Evolutionary conservation across 2,797 vertebrate genomes (phyloP), one percentile per base, ranked within the genome.

Genomic region (Acrossocheilus wenchowensis): DNA sequence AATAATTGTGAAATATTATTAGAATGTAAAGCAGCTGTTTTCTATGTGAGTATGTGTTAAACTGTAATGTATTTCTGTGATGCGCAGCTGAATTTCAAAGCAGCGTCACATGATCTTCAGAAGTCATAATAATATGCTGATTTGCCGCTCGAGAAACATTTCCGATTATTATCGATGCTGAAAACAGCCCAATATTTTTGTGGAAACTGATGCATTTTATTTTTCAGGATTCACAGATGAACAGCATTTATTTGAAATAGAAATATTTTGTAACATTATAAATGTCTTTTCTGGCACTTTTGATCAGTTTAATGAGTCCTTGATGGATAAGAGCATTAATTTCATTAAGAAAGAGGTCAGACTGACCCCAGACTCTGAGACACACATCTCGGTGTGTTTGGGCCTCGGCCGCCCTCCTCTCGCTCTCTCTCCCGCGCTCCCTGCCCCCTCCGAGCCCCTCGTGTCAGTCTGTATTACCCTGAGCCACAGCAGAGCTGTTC

Each of bases 391-490:
- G 6, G 48, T 50, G 48, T 50, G 17, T 50, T 4, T 17, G 17
- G 50, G 50, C 50, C 50, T 52, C 15, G 15, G 15, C 5, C 50
- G 4, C 39, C 5, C 39, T 39, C 39, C 41, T 41, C 8, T 2
- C 41, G 2, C 41, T 43, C 43, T 85, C 93, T 96, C 14, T 10
- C 7, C 96, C 96, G 95, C 96, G 94, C 94, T 96, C 62, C 50
- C 26, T 9, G n/a, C 95, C 88, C 95, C 34, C 96, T 94, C 96
- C 94, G 95, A 96, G 96, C 93, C 91, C 48, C 14, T 41, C 23
- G 94, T 95, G 97, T 99, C 98, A 96, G 94, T 89, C 64, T 45
- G 90, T 95, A 97, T 99, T 98, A 98, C 79, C 3, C 81, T 97
- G 97, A 99, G 89, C 93, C 89, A 94, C 92, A 83, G 92, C 98